These are phyloP conservation scores for Atherix ibis DNA, from an alignment of 2,888 invertebrate genomes.

Conservation along the genomic window DNA sequence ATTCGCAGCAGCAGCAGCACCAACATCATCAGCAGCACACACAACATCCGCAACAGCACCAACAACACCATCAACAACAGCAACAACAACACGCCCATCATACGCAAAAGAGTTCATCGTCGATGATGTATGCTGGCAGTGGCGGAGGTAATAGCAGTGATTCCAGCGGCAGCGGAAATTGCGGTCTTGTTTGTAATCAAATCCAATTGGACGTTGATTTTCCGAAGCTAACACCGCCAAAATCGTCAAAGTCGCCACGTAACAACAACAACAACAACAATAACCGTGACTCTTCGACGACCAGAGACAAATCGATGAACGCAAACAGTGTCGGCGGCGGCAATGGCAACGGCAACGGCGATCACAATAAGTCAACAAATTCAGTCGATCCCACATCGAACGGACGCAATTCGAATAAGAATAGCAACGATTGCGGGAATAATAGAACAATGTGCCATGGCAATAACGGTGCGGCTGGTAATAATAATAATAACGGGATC, in stretches of 20 bases:
- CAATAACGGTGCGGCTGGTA: not conserved
- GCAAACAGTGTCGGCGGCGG: too few relatives aligned
- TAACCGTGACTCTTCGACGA: constrained; percentile 3
- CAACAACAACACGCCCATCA: constrained; percentile 12
- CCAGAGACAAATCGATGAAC: constrained; percentile 6
- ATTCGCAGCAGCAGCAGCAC: constrained; percentile 19
- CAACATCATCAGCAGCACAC: constrained; percentile 10
- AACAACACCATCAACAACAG: constrained; percentile 14
- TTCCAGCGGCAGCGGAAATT: not conserved
- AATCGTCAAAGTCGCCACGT: constrained; percentile 24
- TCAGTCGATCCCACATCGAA: not conserved
- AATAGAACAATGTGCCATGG: not conserved
- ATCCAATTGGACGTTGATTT: constrained; percentile 27
- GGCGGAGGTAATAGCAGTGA: constrained; percentile 6
- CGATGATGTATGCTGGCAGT: constrained; percentile 7
- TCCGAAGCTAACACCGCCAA: constrained; percentile 32
- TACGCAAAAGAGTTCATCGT: constrained; percentile 2
- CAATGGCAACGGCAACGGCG: constrained; percentile 4
- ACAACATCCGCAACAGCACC: constrained; percentile 10
- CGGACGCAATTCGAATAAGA: not conserved
- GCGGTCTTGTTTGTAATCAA: constrained; percentile 21
- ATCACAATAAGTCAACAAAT: constrained; percentile 2
- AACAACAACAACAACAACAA: constrained; percentile 14
- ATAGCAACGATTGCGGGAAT: not conserved
- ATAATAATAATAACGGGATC: not conserved